Conservation (phyloP, 2,888 invertebrate genomes). For the Chrysolina oricalcia region DNA sequence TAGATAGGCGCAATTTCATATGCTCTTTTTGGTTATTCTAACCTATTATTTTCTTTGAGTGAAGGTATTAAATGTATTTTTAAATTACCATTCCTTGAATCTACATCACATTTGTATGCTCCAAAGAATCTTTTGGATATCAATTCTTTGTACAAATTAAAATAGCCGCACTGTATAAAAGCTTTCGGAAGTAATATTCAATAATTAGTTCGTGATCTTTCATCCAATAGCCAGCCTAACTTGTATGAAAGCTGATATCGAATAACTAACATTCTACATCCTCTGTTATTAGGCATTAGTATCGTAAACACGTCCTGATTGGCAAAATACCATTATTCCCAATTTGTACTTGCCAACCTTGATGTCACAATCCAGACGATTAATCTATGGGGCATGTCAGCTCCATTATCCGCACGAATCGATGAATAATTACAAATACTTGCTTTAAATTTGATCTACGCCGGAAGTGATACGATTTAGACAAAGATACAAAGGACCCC, state of each 20-base stretch:
- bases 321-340: not conserved
- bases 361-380: not conserved
- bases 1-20: too few species aligned
- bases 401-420: not conserved
- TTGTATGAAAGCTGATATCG: not conserved
- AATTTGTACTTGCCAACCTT: not conserved
- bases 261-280: conserved; percentile 2
- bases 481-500: too few species aligned
- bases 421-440: not conserved
- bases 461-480: too few species aligned
- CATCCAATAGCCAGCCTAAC: not conserved
- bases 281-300: not conserved
- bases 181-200: conserved; percentile 77
- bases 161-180: not conserved
- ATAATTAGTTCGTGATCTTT: not conserved
- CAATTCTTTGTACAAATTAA: too few species aligned
- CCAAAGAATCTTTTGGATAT: too few species aligned
- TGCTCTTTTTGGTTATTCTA: too few species aligned
- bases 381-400: not conserved
- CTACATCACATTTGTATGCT: too few species aligned
- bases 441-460: too few species aligned
- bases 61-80: too few species aligned
- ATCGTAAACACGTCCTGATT: not conserved
- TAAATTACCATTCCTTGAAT: too few species aligned
- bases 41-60: too few species aligned